Percentiles rank a stretch among this genome's conserved stretches.
Evolutionary conservation across 2,797 vertebrate genomes (phyloP).

Genomic region (Betta splendens): DNA sequence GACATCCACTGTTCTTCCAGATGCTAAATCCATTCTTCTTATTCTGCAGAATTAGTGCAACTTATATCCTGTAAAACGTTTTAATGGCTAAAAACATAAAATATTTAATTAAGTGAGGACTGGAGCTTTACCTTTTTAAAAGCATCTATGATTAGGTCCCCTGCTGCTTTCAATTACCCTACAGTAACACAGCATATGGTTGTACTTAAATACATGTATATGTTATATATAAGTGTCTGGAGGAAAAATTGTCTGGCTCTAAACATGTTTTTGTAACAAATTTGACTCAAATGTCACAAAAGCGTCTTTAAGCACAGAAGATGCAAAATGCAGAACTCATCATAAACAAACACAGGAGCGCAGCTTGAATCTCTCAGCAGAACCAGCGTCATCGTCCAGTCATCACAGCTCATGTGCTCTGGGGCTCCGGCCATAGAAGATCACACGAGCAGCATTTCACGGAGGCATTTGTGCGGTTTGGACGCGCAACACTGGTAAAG

Average conservation of each 20-base stretch:
- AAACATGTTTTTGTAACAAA: not conserved
- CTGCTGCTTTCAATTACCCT: slow-evolving; percentile 70
- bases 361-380: too few species aligned
- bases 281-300: too few species aligned
- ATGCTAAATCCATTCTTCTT: slow-evolving; percentile 26
- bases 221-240: too few species aligned
- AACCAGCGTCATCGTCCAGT: too few species aligned
- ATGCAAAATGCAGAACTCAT: too few species aligned
- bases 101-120: slow-evolving; percentile 62
- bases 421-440: too few species aligned
- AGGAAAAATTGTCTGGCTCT: slow-evolving; percentile 20
- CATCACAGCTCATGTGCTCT: too few species aligned
- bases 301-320: too few species aligned
- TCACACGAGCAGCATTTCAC: too few species aligned
- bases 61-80: slow-evolving; percentile 16
- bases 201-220: slow-evolving; percentile 55
- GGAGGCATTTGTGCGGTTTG: not conserved
- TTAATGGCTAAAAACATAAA: slow-evolving; percentile 39
- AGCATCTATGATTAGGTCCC: slow-evolving; percentile 44
- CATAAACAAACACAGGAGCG: too few species aligned
- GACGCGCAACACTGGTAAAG: slow-evolving; percentile 13
- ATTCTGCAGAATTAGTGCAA: not conserved
- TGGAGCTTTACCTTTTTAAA: slow-evolving; percentile 50
- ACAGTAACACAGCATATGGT: slow-evolving; percentile 54
- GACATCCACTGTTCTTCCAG: slow-evolving; percentile 19